These are phyloP conservation scores for Anoplius nigerrimus DNA, from an alignment of 2,888 invertebrate genomes.

Conservation along the genomic window DNA sequence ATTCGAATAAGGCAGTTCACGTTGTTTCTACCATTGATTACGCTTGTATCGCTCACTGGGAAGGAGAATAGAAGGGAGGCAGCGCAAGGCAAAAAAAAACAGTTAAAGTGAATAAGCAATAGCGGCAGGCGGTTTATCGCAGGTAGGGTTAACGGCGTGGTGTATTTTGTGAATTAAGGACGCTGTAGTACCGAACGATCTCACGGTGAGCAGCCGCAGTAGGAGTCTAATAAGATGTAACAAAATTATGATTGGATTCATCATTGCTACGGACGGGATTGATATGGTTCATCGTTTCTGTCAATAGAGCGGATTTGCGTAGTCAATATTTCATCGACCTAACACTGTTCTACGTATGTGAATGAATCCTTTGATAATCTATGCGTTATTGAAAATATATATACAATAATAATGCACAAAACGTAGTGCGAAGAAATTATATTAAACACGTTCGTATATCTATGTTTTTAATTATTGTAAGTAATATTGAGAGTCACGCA, in stretches of 20 bases:
- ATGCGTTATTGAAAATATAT: conserved; percentile 71
- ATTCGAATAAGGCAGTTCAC: too few species aligned
- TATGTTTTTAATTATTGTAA: too few species aligned
- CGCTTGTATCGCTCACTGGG: too few species aligned
- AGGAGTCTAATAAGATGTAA: conserved; percentile 74
- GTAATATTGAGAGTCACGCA: too few species aligned
- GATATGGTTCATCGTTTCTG: conserved; percentile 66
- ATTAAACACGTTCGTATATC: too few species aligned
- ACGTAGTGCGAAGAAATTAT: too few species aligned
- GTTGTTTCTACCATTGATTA: too few species aligned
- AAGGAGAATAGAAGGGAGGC: neutral
- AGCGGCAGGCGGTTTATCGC: conserved; percentile 32
- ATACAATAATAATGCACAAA: conserved; percentile 26
- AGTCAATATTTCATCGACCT: conserved; percentile 68
- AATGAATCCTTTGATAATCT: conserved; percentile 69
- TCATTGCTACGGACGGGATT: conserved; percentile 70
- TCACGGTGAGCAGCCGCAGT: conserved; percentile 71
- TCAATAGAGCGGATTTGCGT: conserved; percentile 38
- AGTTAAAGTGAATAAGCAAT: conserved; percentile 43
- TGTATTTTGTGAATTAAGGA: conserved; percentile 72
- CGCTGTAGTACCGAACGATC: conserved; percentile 68
- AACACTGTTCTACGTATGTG: conserved; percentile 65
- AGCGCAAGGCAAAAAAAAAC: neutral
- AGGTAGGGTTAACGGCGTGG: conserved; percentile 29
- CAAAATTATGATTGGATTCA: conserved; percentile 75